Percentiles rank a stretch among this genome's conserved stretches.
These are phyloP conservation scores for Hippopotamus amphibius DNA, from an alignment of 2,113 vertebrate genomes.

Conservation along the genomic window DNA sequence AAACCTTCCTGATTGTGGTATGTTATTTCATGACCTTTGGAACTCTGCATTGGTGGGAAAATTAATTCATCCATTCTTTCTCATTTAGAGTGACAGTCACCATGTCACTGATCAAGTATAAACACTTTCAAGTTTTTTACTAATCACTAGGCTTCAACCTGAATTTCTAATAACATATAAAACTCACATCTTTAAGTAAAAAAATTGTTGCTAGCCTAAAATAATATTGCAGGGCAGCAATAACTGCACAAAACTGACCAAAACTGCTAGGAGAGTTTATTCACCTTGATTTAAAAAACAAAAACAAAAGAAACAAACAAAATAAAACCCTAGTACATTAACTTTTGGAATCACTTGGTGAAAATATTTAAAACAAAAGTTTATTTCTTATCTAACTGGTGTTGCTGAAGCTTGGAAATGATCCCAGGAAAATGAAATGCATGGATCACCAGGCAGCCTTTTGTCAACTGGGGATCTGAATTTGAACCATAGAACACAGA, in stretches of 20 bases:
- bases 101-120: not conserved
- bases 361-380: slow-evolving; percentile 1
- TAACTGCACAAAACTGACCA: slow-evolving; percentile 30
- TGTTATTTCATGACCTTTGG: not conserved
- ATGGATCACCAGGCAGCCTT: not conserved
- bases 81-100: not conserved
- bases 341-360: not conserved
- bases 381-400: not conserved
- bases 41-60: not conserved
- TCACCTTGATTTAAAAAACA: not conserved
- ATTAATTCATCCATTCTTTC: not conserved
- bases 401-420: not conserved
- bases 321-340: not conserved
- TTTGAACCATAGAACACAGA: not conserved
- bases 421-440: not conserved
- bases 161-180: slow-evolving; percentile 25
- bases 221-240: not conserved
- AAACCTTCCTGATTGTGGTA: slow-evolving; percentile 38
- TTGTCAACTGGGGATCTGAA: not conserved
- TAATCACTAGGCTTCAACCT: not conserved
- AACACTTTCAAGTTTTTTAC: slow-evolving; percentile 45
- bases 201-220: not conserved
- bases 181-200: not conserved
- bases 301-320: not conserved
- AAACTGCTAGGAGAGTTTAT: not conserved